Base-by-base conservation (phyloP, 2,797 vertebrate genomes). In the Sparidentex hasta region DNA sequence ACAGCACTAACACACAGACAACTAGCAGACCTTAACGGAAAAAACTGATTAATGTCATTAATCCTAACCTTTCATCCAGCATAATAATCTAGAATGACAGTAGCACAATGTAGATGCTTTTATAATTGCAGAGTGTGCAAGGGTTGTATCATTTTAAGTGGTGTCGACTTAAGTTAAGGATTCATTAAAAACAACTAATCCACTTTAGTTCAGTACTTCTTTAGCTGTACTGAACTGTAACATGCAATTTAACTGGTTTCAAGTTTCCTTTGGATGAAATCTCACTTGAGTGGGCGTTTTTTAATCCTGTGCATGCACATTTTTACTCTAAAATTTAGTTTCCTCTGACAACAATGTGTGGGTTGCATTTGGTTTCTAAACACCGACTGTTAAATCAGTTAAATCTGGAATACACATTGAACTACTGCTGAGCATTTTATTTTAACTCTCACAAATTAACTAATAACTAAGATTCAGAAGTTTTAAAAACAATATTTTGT, bases 1-100 rank as follows among this genome's bases (percentile, higher is more conserved):
- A 88, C 87, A 90, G 75, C 82, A 88, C 80, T 29, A 77, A 80
- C 68, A 91, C 71, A 91, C 54, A 88, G 1, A 82, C 74, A 86
- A 59, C 56, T 13, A 55, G 5, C 64, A 81, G 38, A 43, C 12
- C 46, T 51, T 27, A 48, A 64, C 57, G 23, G 23, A 18, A 5
- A 57, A 25, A 75, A 54, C 11, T 20, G 7, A 71, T 51, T 41
- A 69, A 79, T 20, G 71, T 13, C 14, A 68, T 47, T 7, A 72
- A 70, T 41, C 16, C 61, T 11, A 74, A 74, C 7, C 4, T 5
- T 21, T 38, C 17, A 23, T 21, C 20, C 47, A 33, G 50, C 33
- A 75, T 21, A 43, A 58, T 51, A 25, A 44, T 18, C n/a, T n/a
- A 62, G 13, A 71, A 57, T 44, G 0, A 63, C 14, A 7, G 23